Evolutionary conservation across 1,140 invertebrate species (phyloP).

Genomic region (Asbolus verrucosus): DNA sequence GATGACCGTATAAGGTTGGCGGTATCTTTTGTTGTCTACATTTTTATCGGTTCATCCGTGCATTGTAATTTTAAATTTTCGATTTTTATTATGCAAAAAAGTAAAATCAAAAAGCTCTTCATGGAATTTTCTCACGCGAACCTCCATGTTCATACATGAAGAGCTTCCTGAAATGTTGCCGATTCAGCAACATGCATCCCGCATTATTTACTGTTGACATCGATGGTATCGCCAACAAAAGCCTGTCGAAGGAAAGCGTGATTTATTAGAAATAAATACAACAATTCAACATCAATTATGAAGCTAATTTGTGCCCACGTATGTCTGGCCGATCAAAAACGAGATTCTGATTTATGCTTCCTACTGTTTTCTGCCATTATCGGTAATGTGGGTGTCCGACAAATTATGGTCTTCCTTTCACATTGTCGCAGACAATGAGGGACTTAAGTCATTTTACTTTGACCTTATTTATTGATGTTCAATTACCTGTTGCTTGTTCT

Average conservation of each 20-base stretch:
- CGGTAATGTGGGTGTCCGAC: constrained; percentile 34
- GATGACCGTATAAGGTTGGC: constrained; percentile 25
- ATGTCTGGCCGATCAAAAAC: constrained; percentile 36
- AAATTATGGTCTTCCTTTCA: constrained; percentile 40
- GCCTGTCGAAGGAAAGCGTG: constrained; percentile 4
- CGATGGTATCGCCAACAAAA: constrained; percentile 29
- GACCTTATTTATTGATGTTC: background rate
- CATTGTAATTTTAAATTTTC: constrained; percentile 28
- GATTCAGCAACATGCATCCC: constrained; percentile 9
- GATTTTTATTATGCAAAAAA: background rate
- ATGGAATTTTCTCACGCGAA: no score
- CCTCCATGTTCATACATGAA: background rate
- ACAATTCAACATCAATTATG: constrained; percentile 32
- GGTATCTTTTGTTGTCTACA: constrained; percentile 18
- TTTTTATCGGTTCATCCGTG: constrained; percentile 13
- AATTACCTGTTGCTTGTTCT: constrained; percentile 40
- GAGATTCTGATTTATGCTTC: constrained; percentile 42
- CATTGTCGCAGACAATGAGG: background rate
- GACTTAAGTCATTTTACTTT: background rate
- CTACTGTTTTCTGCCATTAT: constrained; percentile 42
- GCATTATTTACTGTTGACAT: background rate
- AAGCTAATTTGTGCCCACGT: constrained; percentile 21
- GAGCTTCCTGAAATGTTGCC: constrained; percentile 16
- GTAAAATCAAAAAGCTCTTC: no score
- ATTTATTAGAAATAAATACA: constrained; percentile 36